Evolutionary conservation across 2,113 vertebrate genomes (phyloP).

Genomic region (Sapajus apella): DNA sequence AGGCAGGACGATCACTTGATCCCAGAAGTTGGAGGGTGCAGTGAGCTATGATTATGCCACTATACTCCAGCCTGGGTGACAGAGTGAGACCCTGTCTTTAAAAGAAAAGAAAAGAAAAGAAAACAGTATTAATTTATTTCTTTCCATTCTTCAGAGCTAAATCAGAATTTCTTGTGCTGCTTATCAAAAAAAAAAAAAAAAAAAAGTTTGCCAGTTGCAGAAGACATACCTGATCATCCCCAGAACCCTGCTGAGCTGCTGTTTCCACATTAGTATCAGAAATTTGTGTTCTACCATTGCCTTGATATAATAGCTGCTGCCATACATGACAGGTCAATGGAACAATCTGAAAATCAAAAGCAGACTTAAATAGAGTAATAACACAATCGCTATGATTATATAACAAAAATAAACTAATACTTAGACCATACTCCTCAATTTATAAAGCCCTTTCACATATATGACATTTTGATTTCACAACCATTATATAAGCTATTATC

Average conservation of each 20-base stretch:
- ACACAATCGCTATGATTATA: not conserved
- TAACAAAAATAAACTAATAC: slow-evolving; percentile 12
- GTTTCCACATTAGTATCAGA: not conserved
- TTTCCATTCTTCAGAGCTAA: slow-evolving; percentile 1
- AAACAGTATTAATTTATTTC: not conserved
- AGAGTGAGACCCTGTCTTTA: not conserved
- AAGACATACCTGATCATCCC: slow-evolving; percentile 55
- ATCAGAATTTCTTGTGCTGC: slow-evolving; percentile 9
- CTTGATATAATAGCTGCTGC: slow-evolving; percentile 31
- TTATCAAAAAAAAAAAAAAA: slow-evolving; percentile 5
- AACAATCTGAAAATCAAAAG: slow-evolving; percentile 56
- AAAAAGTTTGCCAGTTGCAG: not conserved
- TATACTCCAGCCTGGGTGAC: not conserved
- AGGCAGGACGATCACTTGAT: not conserved
- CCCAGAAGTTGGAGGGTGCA: not conserved
- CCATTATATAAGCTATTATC: not conserved
- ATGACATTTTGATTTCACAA: slow-evolving; percentile 14
- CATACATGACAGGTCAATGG: slow-evolving; percentile 20
- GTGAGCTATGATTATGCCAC: not conserved
- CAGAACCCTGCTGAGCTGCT: not conserved
- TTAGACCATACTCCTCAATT: not conserved
- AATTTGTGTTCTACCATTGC: not conserved
- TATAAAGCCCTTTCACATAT: slow-evolving; percentile 7
- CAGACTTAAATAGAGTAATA: not conserved
- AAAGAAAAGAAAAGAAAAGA: not conserved